A percentile compares a stretch with the other conserved stretches of the same genome.
These are phyloP conservation scores for Varecia variegata DNA, from an alignment of 2,797 vertebrate species.

Conservation along the genomic window DNA sequence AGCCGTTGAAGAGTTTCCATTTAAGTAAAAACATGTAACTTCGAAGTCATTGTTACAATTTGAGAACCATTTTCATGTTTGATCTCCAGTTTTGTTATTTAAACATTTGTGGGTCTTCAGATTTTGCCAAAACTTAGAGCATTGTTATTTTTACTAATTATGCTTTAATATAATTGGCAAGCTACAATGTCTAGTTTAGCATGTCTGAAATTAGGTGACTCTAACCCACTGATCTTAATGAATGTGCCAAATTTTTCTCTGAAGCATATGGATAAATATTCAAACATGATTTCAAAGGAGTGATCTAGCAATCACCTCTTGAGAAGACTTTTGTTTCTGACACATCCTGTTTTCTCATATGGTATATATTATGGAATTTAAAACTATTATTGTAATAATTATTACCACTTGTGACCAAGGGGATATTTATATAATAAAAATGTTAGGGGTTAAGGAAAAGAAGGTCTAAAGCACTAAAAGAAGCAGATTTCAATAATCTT, in stretches of 20 bases:
- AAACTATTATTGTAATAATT: slow-evolving; percentile 20
- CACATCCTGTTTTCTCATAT: slow-evolving; percentile 45
- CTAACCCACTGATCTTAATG: not conserved
- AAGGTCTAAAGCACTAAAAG: not conserved
- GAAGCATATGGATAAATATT: slow-evolving; percentile 47
- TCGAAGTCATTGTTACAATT: slow-evolving; percentile 34
- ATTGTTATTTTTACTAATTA: slow-evolving; percentile 57
- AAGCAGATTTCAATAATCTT: not conserved
- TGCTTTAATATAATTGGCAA: slow-evolving; percentile 45
- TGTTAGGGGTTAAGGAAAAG: not conserved
- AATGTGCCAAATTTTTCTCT: slow-evolving; percentile 35
- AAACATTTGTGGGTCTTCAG: not conserved
- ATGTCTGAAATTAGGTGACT: slow-evolving; percentile 19
- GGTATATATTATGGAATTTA: slow-evolving; percentile 37
- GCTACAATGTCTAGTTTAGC: not conserved
- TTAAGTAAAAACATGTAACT: not conserved
- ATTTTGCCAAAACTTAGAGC: slow-evolving; percentile 30
- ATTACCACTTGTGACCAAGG: slow-evolving; percentile 3
- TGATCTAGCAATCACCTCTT: slow-evolving; percentile 23
- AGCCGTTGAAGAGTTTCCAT: not conserved
- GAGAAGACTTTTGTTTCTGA: slow-evolving; percentile 53
- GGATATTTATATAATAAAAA: slow-evolving; percentile 45
- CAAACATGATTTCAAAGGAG: not conserved
- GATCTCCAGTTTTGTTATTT: slow-evolving; percentile 36
- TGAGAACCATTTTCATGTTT: not conserved